Base-by-base conservation (phyloP, 2,113 vertebrate genomes). In the Apeltes quadracus region DNA sequence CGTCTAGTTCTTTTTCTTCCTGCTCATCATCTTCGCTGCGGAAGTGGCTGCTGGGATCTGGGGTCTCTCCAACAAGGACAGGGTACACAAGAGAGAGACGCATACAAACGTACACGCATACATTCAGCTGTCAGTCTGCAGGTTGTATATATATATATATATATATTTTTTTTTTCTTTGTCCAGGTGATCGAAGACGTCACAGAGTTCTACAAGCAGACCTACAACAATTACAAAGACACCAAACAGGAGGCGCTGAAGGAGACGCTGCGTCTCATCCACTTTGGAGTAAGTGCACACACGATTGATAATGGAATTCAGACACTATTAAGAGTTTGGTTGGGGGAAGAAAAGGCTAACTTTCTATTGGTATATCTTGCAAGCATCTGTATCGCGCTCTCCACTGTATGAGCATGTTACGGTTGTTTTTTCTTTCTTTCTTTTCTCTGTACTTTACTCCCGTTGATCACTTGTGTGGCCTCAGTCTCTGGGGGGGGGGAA, bases 21-120 rank as follows among this genome's bases (percentile, higher is more conserved):
- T 99, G 55, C 90, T 99, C 10, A 57, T 99, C 90, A 98, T 99
- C 88, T 97, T 99, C 74, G 95, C 94, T 43, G 92, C 94, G 56
- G 97, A 98, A 86, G 94, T 98, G 58, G 96, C 96, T 14, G 97
- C 95, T 15, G 97, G 96, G 2, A 94, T 97, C 90, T 98, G 95
- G 96, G 96, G 96, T 22, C 94, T 98, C 58, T 91, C 94, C 54
- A 96, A 98, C 84, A 95, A 94, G 76, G 92, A 96, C 0, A 89
- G 82, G 94, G 97, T 98, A 29, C 4, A 29, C 14, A 22, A 48
- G 7, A 10, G 8, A n/a, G 1, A 36, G 11, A 11, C 8, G 22
- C n/a, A 22, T 36, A 15, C 20, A 22, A 20, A 29, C 34, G 38
- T 29, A 16, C 74, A 57, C 46, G 29, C 14, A 3, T 48, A 63